Base-by-base conservation (phyloP, 2,888 invertebrate species). In the Cacoxenus indagator region DNA sequence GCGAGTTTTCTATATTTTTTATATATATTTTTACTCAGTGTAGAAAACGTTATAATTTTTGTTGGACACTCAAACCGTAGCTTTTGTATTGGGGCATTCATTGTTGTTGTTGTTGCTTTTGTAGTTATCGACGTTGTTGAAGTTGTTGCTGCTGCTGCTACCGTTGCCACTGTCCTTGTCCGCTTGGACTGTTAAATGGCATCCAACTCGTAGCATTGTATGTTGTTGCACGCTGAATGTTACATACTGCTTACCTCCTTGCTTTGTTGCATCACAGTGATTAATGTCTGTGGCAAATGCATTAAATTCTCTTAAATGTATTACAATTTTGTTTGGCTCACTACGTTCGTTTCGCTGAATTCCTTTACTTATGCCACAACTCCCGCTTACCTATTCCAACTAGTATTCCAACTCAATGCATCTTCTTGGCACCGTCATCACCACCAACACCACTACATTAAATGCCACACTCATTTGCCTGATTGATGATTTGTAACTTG, bases 201-300 rank as follows among this genome's bases (percentile, higher is more conserved):
- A n/a, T n/a, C n/a, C n/a, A n/a, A n/a, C n/a, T n/a, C n/a, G n/a
- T n/a, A 22, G 22, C n/a, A n/a, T n/a, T n/a, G n/a, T n/a, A n/a
- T n/a, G n/a, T n/a, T 48, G 48, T 26, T 31, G 61, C 24, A 55
- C 37, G 24, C 26, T 57, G 74, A n/a, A n/a, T n/a, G n/a, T n/a
- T n/a, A n/a, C n/a, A n/a, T n/a, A n/a, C n/a, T n/a, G n/a, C n/a
- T n/a, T n/a, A n/a, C n/a, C n/a, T n/a, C n/a, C 73, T 76, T 76
- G 76, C 75, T 77, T 83, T 71, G 71, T 78, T 81, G 84, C 84
- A 83, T 85, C 85, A 85, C 84, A 86, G 87, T 86, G 86, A 86
- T 87, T 86, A 86, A 86, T 86, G 86, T 85, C 81, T 86, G 86
- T 86, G 86, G 86, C 86, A 86, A 86, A 86, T 87, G 87, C 87